Conservation (phyloP, 2,797 vertebrate genomes). For the Acomys russatus region DNA sequence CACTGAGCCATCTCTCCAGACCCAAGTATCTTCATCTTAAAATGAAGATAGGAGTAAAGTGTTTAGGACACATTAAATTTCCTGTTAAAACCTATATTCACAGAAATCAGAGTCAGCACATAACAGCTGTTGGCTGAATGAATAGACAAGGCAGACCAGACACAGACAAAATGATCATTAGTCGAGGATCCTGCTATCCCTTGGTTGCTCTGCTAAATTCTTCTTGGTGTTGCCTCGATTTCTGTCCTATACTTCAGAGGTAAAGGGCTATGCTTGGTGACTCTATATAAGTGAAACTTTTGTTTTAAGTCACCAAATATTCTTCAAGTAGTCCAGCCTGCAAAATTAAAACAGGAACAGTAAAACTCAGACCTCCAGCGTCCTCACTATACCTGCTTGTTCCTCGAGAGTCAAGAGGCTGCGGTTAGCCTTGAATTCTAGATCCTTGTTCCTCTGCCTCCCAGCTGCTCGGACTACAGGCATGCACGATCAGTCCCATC, state of each 20-base stretch:
- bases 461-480: neutral
- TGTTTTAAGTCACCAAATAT: slow-evolving; percentile 60
- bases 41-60: slow-evolving; percentile 25
- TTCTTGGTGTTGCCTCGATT: neutral
- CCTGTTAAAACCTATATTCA: neutral
- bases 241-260: slow-evolving; percentile 11
- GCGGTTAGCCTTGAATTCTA: neutral
- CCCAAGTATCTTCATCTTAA: slow-evolving; percentile 47
- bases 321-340: slow-evolving; percentile 42
- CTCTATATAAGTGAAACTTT: neutral
- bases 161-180: neutral
- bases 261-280: neutral
- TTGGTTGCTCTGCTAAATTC: neutral
- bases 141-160: slow-evolving; percentile 36
- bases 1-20: neutral
- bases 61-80: slow-evolving; percentile 24
- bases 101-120: slow-evolving; percentile 42
- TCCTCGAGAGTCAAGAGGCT: neutral
- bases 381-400: neutral
- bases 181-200: slow-evolving; percentile 11
- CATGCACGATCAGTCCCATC: neutral
- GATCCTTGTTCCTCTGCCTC: neutral
- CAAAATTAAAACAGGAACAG: slow-evolving; percentile 47
- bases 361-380: neutral
- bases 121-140: slow-evolving; percentile 20